Conservation (phyloP, 2,888 invertebrate species). For the Julus scandinavius region DNA sequence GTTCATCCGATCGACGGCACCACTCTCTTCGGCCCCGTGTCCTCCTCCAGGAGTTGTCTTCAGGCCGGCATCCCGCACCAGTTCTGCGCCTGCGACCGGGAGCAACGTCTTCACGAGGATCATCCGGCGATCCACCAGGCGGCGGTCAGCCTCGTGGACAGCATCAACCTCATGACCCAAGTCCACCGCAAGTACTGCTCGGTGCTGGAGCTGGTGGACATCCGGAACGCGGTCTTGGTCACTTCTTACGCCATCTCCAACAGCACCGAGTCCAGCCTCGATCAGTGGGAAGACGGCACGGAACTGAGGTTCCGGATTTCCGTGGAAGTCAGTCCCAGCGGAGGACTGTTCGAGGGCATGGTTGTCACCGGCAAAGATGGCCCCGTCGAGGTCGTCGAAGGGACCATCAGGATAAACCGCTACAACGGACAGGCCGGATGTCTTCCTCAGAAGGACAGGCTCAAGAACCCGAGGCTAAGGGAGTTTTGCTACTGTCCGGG, state of each 20-base stretch:
- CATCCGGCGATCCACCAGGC: slow-evolving; percentile 71
- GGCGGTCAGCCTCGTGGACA: slow-evolving; percentile 72
- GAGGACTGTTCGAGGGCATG: slow-evolving; percentile 83
- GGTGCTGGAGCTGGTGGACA: slow-evolving; percentile 71
- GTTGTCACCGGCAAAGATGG: slow-evolving; percentile 69
- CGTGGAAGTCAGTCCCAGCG: slow-evolving; percentile 75
- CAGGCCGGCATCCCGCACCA: slow-evolving; percentile 82
- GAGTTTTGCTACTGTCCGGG: not conserved
- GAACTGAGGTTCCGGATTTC: slow-evolving; percentile 66
- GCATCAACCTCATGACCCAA: slow-evolving; percentile 74
- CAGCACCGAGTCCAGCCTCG: not conserved
- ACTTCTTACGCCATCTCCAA: slow-evolving; percentile 67
- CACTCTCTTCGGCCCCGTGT: slow-evolving; percentile 81
- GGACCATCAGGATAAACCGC: slow-evolving; percentile 67
- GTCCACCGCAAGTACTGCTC: slow-evolving; percentile 71
- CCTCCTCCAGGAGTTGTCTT: slow-evolving; percentile 78
- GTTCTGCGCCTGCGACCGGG: slow-evolving; percentile 88
- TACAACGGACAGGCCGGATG: slow-evolving; percentile 66
- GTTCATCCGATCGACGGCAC: slow-evolving; percentile 67
- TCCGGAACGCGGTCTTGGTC: slow-evolving; percentile 72
- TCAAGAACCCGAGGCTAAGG: not conserved
- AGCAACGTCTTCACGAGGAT: slow-evolving; percentile 70
- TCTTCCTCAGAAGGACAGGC: slow-evolving; percentile 29
- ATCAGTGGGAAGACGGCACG: not conserved
- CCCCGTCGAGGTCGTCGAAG: slow-evolving; percentile 71